Evolutionary conservation across 2,113 vertebrate genomes (phyloP), one percentile per base, ranked within the genome.

Genomic region (Corydoras maculifer): DNA sequence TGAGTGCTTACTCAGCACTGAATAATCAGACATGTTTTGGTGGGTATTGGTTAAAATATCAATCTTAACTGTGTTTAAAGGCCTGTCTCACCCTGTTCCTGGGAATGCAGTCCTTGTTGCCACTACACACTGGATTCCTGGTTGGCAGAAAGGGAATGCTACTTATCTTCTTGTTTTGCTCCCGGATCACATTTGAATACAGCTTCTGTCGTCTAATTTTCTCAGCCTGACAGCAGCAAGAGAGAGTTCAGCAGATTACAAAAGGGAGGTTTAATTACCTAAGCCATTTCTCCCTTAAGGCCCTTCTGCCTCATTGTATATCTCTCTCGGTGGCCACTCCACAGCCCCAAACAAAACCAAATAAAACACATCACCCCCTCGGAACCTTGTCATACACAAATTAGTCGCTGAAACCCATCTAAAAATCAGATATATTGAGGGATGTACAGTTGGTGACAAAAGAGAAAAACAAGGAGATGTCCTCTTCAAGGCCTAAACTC

Each of bases 161-260:
- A 0, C 82, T 83, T 0, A 77, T 88, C 79, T 77, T 93, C 90
- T 87, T 91, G 83, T 95, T 97, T 54, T 89, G 83, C 12, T 96
- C 89, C 0, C 88, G 87, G 76, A 95, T 84, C 73, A 88, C 86
- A 74, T 85, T 88, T 81, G 94, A 91, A 71, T 96, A 97, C 84
- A 93, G 90, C 83, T 88, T 95, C 66, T 92, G 92, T 69, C 85
- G 87, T 76, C 81, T 88, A 62, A 94, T 78, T 81, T 93, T 96
- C 86, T 94, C 87, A 78, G 87, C 91, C 91, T 96, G 87, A 70
- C 78, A 74, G 70, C 70, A 76, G 77, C 81, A 80, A 75, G 72
- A 68, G 59, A 79, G 74, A 82, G 65, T 59, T 67, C 49, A 67
- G 74, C 78, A 80, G 76, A 84, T 84, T 84, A 87, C 79, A 83